These are phyloP conservation scores for Temnopleurus reevesii DNA, from an alignment of 53 echinoderm and acorn worm species.

Conservation along the genomic window DNA sequence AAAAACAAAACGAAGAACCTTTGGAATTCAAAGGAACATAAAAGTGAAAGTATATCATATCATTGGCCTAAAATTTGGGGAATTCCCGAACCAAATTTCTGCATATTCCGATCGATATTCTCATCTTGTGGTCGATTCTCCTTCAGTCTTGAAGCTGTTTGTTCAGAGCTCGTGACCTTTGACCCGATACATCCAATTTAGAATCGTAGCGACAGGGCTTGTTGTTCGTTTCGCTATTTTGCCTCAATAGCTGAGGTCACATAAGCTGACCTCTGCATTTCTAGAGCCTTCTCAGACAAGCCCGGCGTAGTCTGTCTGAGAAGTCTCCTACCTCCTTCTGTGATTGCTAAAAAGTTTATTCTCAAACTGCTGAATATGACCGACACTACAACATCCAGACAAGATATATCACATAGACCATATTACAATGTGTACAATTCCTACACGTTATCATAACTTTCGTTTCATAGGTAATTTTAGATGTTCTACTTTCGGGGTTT, in stretches of 20 bases:
- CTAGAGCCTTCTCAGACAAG: constrained; percentile 42
- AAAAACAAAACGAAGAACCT: too few species aligned
- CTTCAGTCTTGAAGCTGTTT: constrained; percentile 40
- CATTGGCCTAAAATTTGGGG: too few species aligned
- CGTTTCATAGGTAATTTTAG: too few species aligned
- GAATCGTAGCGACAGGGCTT: constrained; percentile 46
- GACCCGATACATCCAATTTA: constrained; percentile 48
- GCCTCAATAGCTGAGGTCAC: constrained; percentile 51
- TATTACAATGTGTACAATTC: too few species aligned
- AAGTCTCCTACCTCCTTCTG: background rate
- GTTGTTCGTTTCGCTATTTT: constrained; percentile 48
- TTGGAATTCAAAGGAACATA: too few species aligned
- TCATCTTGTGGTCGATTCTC: background rate
- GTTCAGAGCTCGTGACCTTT: constrained; percentile 33
- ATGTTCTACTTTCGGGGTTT: too few species aligned
- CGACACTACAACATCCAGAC: too few species aligned
- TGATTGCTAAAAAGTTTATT: background rate
- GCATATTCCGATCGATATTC: background rate
- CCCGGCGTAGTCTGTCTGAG: background rate
- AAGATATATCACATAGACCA: too few species aligned
- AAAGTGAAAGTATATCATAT: too few species aligned
- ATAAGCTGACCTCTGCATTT: constrained; percentile 39
- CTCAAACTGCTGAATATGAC: constrained; percentile 18
- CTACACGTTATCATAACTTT: too few species aligned
- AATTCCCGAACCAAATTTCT: too few species aligned